Base-by-base conservation (phyloP, 1,140 invertebrate species). In the Ceratina australensis region DNA sequence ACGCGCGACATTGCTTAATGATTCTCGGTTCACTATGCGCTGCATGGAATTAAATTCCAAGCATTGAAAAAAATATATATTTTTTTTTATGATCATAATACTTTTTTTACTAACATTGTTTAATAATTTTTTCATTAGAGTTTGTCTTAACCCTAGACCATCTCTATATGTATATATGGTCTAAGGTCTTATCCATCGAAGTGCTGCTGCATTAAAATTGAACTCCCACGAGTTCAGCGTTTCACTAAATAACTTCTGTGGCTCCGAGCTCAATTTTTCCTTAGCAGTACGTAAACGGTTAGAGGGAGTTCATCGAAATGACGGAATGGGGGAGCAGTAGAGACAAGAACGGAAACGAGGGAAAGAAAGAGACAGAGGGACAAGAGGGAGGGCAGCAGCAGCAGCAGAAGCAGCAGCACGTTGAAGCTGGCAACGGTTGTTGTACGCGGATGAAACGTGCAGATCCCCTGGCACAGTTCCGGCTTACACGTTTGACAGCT, bases 401-500 rank as follows among this genome's bases (percentile, higher is more conserved):
- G n/a, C n/a, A n/a, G n/a, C n/a, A n/a, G n/a, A n/a, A n/a, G n/a
- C n/a, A n/a, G n/a, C 4, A 5, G 50, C 47, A 72, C 66, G 33
- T 49, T 59, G 47, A 83, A 68, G 74, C 74, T 69, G 75, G 65
- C 49, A 61, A 76, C 54, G 69, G 49, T 74, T 76, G 81, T 83
- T 84, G 63, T 59, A 49, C 57, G 77, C 5, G 47, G 69, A 26
- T 72, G 82, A 59, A 75, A 79, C 73, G 72, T 52, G 75, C 56
- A 66, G 83, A 84, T 80, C 59, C 85, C 81, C 72, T 83, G 84
- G 78, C 81, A 88, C 77, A 82, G 83, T 89, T 88, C 83, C 86
- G 79, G 81, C 81, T 82, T 85, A 81, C 81, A 84, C 75, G 86
- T 89, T 90, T 89, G 90, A 91, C 90, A 91, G 89, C 78, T 85